phyloP scores from a whole-genome alignment of 2,888 invertebrate genomes.

The Drosophila neonasuta region DNA sequence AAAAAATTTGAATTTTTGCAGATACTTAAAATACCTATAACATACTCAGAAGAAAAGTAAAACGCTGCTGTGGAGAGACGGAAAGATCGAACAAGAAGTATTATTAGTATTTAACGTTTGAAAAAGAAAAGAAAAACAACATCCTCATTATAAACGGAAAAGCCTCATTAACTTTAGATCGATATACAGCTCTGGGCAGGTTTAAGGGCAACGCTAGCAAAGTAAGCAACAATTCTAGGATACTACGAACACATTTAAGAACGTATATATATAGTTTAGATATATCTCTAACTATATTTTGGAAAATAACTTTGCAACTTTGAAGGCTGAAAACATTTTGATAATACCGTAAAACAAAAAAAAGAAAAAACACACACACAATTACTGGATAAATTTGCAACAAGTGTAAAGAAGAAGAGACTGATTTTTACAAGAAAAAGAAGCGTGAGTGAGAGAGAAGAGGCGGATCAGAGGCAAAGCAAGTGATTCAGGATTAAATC shows the following conservation, averaged over 20 bases:
- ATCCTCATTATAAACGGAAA: constrained; percentile 32
- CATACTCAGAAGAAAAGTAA: constrained; percentile 38
- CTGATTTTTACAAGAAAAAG: constrained; percentile 69
- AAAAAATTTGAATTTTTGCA: constrained; percentile 1
- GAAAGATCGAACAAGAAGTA: constrained; percentile 52
- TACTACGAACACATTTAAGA: constrained; percentile 33
- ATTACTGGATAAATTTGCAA: constrained; percentile 53
- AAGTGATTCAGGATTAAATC: constrained; percentile 76
- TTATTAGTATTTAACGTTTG: constrained; percentile 59
- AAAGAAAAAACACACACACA: constrained; percentile 25
- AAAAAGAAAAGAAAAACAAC: background rate
- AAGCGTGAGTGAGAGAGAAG: constrained; percentile 19
- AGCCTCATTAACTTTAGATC: constrained; percentile 40
- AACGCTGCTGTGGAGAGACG: constrained; percentile 54
- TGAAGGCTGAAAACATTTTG: constrained; percentile 76
- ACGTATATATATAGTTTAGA: constrained; percentile 14
- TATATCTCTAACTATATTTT: constrained; percentile 17
- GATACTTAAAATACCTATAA: constrained; percentile 56
- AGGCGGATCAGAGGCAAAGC: constrained; percentile 49
- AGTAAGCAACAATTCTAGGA: constrained; percentile 60
- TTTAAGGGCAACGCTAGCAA: constrained; percentile 77
- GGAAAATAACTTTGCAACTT: constrained; percentile 71
- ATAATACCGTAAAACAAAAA: constrained; percentile 55
- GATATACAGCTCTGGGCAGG: constrained; percentile 63
- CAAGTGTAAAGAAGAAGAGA: constrained; percentile 77